Conservation (phyloP, 2,888 invertebrate species). For the Aleiodes leptofemur region DNA sequence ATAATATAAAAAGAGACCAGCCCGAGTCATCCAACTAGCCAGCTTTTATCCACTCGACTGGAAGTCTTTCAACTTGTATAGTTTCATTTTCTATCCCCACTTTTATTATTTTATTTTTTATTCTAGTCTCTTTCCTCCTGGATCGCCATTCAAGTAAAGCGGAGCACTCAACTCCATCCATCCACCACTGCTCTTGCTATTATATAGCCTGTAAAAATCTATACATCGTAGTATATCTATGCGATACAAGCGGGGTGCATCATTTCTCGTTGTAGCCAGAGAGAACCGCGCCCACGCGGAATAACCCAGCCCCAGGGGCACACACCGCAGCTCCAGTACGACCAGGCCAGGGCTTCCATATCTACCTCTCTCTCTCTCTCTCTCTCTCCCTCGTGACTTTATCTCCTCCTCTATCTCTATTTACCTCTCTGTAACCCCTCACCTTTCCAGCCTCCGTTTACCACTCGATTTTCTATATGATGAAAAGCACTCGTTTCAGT, state of each 20-base stretch:
- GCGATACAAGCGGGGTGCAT: conserved; percentile 14
- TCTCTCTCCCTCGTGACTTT: not conserved
- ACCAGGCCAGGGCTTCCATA: not conserved
- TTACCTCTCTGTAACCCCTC: not conserved
- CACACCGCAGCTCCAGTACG: conserved; percentile 8
- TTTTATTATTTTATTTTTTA: too few species aligned
- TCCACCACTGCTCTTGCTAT: conserved; percentile 16
- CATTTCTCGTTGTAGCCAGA: conserved; percentile 31
- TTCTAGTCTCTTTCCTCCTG: not conserved
- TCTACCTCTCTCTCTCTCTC: conserved; percentile 6
- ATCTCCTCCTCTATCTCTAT: not conserved
- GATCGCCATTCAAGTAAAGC: conserved; percentile 27
- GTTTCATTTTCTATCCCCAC: not conserved
- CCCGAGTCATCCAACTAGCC: conserved; percentile 2
- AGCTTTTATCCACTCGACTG: conserved; percentile 30
- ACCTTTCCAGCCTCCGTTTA: conserved; percentile 20
- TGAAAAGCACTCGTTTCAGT: conserved; percentile 1
- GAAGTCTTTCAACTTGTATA: conserved; percentile 7
- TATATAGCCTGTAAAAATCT: conserved; percentile 19
- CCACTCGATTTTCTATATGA: conserved; percentile 24
- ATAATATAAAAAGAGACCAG: not conserved
- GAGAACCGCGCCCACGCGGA: conserved; percentile 38
- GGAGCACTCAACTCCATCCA: conserved; percentile 33
- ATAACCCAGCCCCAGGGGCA: conserved; percentile 30
- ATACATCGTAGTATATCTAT: conserved; percentile 10